These are phyloP conservation scores for Phylloscopus collybita DNA, from an alignment of 2,797 vertebrate genomes.

Conservation along the genomic window DNA sequence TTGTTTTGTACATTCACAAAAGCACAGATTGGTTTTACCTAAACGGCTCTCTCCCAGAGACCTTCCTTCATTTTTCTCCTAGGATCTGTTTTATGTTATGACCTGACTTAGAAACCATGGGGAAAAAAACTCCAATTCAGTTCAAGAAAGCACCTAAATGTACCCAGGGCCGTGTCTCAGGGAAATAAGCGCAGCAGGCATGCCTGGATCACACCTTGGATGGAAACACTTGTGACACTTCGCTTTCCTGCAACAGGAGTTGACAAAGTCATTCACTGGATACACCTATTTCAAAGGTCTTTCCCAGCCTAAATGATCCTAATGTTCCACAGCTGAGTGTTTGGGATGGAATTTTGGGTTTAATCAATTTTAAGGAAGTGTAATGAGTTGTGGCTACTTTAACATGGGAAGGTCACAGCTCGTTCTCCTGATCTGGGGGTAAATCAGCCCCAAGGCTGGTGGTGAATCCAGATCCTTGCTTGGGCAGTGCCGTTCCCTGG, in stretches of 20 bases:
- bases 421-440: background rate
- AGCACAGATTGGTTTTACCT: background rate
- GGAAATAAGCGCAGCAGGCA: accelerated
- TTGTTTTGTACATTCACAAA: background rate
- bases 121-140: accelerated
- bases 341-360: background rate
- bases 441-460: background rate
- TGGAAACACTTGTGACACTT: accelerated
- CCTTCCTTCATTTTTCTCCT: background rate
- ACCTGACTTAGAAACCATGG: background rate
- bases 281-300: background rate
- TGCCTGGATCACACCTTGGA: accelerated
- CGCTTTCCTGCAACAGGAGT: background rate
- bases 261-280: background rate
- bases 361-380: background rate
- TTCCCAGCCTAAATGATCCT: background rate
- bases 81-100: background rate
- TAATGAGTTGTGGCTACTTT: background rate
- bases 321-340: too few relatives aligned
- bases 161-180: accelerated
- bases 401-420: background rate
- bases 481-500: background rate
- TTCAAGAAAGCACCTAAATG: background rate
- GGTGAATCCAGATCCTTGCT: background rate
- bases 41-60: background rate